Conservation (phyloP, 1,140 invertebrate species). For the Polyergus mexicanus region DNA sequence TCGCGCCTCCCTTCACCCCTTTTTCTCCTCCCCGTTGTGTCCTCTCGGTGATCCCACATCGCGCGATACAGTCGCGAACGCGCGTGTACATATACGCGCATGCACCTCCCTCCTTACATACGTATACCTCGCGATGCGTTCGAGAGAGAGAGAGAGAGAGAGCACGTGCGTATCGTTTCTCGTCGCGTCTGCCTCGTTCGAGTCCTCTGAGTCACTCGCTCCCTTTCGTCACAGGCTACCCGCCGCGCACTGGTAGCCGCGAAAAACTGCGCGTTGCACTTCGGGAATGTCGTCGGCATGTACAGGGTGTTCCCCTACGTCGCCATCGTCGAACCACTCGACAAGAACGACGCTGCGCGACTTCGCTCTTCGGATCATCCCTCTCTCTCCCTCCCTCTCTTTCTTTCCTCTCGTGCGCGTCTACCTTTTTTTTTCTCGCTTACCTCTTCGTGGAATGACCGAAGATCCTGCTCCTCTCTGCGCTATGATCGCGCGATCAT, state of each 20-base stretch:
- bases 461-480: constrained; percentile 48
- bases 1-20: constrained; percentile 69
- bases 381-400: constrained; percentile 37
- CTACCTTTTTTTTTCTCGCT: neutral
- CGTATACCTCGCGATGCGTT: constrained; percentile 6
- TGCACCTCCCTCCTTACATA: constrained; percentile 37
- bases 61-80: constrained; percentile 52
- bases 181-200: constrained; percentile 58
- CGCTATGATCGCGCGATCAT: constrained; percentile 3
- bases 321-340: constrained; percentile 66
- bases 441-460: constrained; percentile 61
- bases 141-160: neutral
- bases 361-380: constrained; percentile 64
- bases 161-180: constrained; percentile 70
- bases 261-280: constrained; percentile 83
- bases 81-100: constrained; percentile 27
- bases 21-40: neutral
- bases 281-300: constrained; percentile 84
- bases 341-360: constrained; percentile 74
- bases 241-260: constrained; percentile 72
- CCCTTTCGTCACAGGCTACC: constrained; percentile 75
- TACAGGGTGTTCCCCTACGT: constrained; percentile 75
- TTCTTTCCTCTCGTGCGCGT: neutral
- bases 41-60: constrained; percentile 27
- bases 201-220: constrained; percentile 79